Percentiles rank a stretch among this genome's conserved stretches.
phyloP scores from a whole-genome alignment of 2,113 vertebrate species.

The Phylloscopus whistleri region DNA sequence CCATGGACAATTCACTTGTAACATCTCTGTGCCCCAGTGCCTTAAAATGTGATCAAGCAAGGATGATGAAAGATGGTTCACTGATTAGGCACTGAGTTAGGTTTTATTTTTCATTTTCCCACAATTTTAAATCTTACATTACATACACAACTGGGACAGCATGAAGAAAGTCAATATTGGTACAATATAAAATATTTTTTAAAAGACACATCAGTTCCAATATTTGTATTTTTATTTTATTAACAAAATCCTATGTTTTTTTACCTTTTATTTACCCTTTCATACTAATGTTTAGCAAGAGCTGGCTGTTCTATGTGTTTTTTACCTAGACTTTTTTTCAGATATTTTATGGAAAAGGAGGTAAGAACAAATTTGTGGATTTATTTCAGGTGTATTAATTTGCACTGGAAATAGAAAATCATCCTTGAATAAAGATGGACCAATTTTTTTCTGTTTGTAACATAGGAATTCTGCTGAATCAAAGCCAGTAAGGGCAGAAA shows the following conservation, averaged over 20 bases:
- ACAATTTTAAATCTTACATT: not conserved
- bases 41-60: not conserved
- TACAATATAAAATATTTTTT: not conserved
- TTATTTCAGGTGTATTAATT: not conserved
- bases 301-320: not conserved
- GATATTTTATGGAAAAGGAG: not conserved
- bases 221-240: not conserved
- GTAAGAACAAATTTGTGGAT: not conserved
- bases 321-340: not conserved
- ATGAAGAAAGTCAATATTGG: not conserved
- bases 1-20: not conserved
- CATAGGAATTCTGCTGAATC: not conserved
- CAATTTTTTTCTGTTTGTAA: not conserved
- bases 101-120: not conserved
- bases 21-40: not conserved
- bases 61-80: not conserved
- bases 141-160: not conserved
- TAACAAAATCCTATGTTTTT: not conserved
- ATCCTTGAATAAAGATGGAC: not conserved
- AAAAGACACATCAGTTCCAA: not conserved
- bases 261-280: not conserved
- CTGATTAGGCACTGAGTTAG: not conserved
- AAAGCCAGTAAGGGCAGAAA: not conserved
- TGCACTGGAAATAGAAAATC: not conserved
- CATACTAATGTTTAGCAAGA: not conserved